A percentile compares a stretch with the other conserved stretches of the same genome.
Evolutionary conservation across 2,797 vertebrate species (phyloP).

Genomic region (Acrossocheilus wenchowensis): DNA sequence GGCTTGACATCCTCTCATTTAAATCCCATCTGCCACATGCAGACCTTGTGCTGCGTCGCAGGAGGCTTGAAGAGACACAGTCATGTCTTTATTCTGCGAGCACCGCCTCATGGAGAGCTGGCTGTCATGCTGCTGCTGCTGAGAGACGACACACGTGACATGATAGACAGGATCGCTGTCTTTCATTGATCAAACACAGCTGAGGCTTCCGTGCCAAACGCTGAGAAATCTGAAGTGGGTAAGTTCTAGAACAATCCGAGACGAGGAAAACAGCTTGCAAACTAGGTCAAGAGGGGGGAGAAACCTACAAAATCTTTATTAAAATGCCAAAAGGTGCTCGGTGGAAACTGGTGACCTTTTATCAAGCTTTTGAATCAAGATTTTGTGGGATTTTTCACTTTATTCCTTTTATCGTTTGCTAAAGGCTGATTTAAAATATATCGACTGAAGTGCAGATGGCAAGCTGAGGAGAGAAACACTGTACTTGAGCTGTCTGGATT

Average conservation of each 20-base stretch:
- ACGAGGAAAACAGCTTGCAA: background rate
- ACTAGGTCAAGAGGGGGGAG: background rate
- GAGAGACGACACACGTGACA: slow-evolving; percentile 1
- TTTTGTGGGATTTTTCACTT: background rate
- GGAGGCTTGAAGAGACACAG: slow-evolving; percentile 22
- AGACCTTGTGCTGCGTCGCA: background rate
- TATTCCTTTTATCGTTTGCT: background rate
- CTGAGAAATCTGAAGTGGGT: background rate
- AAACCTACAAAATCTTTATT: background rate
- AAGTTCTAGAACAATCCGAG: background rate
- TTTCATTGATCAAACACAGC: background rate
- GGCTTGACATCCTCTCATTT: background rate
- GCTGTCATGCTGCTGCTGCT: slow-evolving; percentile 37
- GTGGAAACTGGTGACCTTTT: background rate
- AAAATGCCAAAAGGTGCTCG: background rate
- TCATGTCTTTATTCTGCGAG: slow-evolving; percentile 39
- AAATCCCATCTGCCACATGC: background rate
- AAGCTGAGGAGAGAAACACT: background rate
- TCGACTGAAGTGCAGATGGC: background rate
- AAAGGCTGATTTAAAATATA: background rate
- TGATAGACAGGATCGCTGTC: background rate
- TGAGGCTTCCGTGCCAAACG: background rate
- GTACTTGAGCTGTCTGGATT: slow-evolving; percentile 2
- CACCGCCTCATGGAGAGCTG: slow-evolving; percentile 13
- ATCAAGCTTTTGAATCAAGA: background rate